Base-by-base conservation (phyloP, 2,113 vertebrate genomes). In the Psittacus erithacus region DNA sequence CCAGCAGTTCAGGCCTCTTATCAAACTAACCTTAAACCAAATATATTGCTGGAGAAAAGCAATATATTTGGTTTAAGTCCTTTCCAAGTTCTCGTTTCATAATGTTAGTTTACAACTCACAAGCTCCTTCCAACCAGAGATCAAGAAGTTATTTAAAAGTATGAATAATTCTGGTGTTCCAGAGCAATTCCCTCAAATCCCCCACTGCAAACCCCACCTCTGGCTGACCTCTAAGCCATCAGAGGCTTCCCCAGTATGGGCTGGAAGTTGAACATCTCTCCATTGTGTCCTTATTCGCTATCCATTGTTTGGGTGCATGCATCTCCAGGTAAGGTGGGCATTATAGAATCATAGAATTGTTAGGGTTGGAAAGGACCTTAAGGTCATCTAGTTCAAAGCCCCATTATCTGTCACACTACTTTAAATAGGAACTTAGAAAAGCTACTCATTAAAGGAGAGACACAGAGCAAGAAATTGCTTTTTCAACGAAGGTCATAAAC, bases 41-140 rank as follows among this genome's bases (percentile, higher is more conserved):
- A 38, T n/a, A 52, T 9, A 15, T 49, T 0, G 0, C 41, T 46
- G 13, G 49, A 69, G 35, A 82, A 77, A 76, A 50, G 25, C 33
- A 23, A n/a, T 59, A n/a, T 59, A n/a, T n/a, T n/a, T n/a, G 6
- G 33, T 59, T 59, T 15, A n/a, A 23, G 20, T 59, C 55, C 20
- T 59, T 93, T 79, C 63, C 50, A 46, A 70, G 41, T 33, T 9
- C 11, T 82, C 18, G 11, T 55, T 94, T 86, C 28, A 38, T 78
- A 59, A 70, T 29, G 5, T 13, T 73, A 29, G 62, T 62, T 67
- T 92, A 33, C 6, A 74, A 7, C 35, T 63, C 14, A 14, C 17
- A 39, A 38, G 39, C 47, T 71, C 5, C 50, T 94, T 80, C 44
- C 59, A 93, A 5, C 2, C 5, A 49, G 15, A 19, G 2, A 62